Evolutionary conservation across 2,797 vertebrate species (phyloP).

Genomic region (Phyllotis vaccarum): DNA sequence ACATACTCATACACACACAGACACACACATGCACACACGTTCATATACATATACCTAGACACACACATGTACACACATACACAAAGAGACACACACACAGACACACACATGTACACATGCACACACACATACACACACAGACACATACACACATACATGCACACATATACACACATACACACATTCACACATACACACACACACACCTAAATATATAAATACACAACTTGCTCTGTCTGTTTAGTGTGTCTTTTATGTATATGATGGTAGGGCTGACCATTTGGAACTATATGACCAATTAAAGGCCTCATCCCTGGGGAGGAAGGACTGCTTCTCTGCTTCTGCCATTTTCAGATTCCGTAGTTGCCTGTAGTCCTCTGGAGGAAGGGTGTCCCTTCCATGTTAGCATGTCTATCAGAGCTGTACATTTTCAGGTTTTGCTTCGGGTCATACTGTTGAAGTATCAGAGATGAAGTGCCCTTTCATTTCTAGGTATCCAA

Average conservation of each 20-base stretch:
- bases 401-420: not conserved
- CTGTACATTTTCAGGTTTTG: not conserved
- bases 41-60: too few relatives aligned
- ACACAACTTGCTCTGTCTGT: not conserved
- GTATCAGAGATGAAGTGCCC: not conserved
- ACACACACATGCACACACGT: not conserved
- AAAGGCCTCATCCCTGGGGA: not conserved
- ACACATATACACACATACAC: not conserved
- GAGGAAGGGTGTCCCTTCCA: not conserved
- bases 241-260: not conserved
- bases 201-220: not conserved
- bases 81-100: too few relatives aligned
- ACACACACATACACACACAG: not conserved
- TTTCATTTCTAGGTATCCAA: not conserved
- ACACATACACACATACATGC: not conserved
- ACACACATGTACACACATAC: not conserved
- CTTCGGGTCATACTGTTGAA: not conserved
- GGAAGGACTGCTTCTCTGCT: not conserved
- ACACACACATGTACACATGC: not conserved
- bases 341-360: not conserved
- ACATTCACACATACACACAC: not conserved
- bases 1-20: not conserved
- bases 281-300: not conserved
- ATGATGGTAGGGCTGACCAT: too few relatives aligned
- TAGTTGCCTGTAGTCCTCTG: not conserved